Base-by-base conservation (phyloP, 2,113 vertebrate species). In the Nesoenas mayeri region DNA sequence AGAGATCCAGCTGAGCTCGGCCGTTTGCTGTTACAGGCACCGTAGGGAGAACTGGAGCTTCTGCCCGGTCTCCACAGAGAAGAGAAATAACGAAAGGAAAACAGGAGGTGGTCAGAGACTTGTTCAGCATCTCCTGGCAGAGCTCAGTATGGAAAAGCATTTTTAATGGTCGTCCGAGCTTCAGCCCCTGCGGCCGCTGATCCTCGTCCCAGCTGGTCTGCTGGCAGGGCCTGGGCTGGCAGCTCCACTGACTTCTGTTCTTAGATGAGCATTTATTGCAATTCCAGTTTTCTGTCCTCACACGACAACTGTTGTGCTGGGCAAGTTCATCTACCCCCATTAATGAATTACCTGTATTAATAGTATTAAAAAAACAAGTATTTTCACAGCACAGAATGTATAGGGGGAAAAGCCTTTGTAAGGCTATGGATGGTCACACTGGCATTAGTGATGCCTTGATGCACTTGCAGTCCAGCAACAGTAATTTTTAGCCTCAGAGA, bases 21-120 rank as follows among this genome's bases (percentile, higher is more conserved):
- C n/a, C 14, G 20, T 38, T 32, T 57, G 47, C 42, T 56, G 16
- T 18, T 53, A 28, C 0, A 81, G 65, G n/a, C 44, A 67, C 24
- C 0, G 0, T 1, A 40, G 2, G 2, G 21, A 61, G n/a, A 88
- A 36, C 0, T 34, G 48, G 64, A 50, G 56, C 12, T 70, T 62
- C 81, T 47, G 53, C 40, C 86, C 60, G 65, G 25, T 21, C 36
- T 62, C 66, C 70, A 70, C 20, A 62, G 65, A 44, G 36, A 85
- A 40, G 36, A 85, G n/a, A 51, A 78, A 89, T 62, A 71, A 66
- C 4, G 7, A 31, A 71, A 82, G 20, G 36, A 44, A 93, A 89
- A 9, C 26, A 18, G 12, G 19, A 56, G 21, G 36, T 24, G 31
- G 44, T 34, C 73, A 57, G 36, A 80, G 58, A 44, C 40, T 51